Evolutionary conservation across 2,797 vertebrate species (phyloP), one percentile per base, ranked within the genome.

Genomic region (Neopelma chrysocephalum): DNA sequence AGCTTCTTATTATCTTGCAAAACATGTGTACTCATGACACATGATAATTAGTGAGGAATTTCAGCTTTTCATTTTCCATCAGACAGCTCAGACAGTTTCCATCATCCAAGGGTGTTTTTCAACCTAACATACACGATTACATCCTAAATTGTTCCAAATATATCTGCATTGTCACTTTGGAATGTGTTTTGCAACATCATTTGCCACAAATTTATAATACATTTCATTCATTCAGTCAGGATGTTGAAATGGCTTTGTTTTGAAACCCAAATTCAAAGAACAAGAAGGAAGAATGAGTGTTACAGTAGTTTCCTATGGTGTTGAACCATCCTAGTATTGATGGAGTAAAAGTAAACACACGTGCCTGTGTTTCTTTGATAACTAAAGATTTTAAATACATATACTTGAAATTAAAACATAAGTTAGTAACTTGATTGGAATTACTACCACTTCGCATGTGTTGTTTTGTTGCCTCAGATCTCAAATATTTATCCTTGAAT

Each of bases 221-320:
- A 65, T 87, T 95, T 82, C 58, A 80, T 89, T 93, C 94, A 93
- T 36, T 88, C 88, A 76, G 64, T 89, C 75, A 82, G 68, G 42
- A 47, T 68, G 87, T 92, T 87, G 90, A 94, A 95, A 91, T 93
- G 85, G 47, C 85, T 94, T 54, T 91, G 83, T 60, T 87, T 95
- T 89, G 60, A 96, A 93, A 50, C 56, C 77, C 53, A 90, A 48
- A 95, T 89, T 92, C 65, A 62, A 68, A 56, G 20, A 82, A 84
- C 9, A 69, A 56, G 60, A 84, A 90, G 62, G 54, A 86, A 86
- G 57, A 88, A 80, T 58, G 27, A 77, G 29, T 79, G 9, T 66
- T 81, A 45, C 11, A 36, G 50, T 77, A 89, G 36, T 21, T 97
- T 96, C 75, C 71, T 93, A 12, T 84, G 65, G 36, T 58, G 43